Evolutionary conservation across 2,888 invertebrate genomes (phyloP), one percentile per base, ranked within the genome.

Genomic region (Meteorus cinctellus): DNA sequence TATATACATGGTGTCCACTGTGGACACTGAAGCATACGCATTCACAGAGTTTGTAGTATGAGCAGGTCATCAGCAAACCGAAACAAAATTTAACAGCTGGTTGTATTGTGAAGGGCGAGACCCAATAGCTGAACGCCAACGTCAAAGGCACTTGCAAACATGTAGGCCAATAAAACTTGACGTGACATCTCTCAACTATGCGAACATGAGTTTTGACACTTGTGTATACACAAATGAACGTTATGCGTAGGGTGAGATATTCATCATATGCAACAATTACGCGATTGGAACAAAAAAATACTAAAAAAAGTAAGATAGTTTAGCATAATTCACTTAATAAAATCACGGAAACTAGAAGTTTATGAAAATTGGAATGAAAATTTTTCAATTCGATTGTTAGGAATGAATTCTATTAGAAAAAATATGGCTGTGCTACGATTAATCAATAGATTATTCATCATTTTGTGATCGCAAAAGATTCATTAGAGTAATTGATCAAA

Each of bases 121-220:
- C 6, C 55, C 55, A 55, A 55, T 10, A 24, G 55, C 55, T 55
- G 48, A n/a, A 24, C 19, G n/a, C n/a, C 55, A 19, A 8, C 19
- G 55, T 55, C 55, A 55, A 55, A 55, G 55, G 55, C 55, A 55
- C 55, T 19, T 19, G 55, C 19, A 19, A 55, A 55, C 55, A 19
- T 55, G 55, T 55, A 19, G 55, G 19, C 55, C 19, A 55, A 55
- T 55, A 19, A 55, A 55, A 55, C 19, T 55, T 55, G 55, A 55
- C 55, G n/a, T 19, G 4, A 19, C 55, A 55, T 55, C 19, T 6
- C 19, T 55, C 19, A 19, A 19, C 55, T 55, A 19, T 8, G 19
- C 4, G n/a, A n/a, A 55, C 48, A 48, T 16, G n/a, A 19, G 6
- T 55, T 6, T 55, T 8, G 1, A 19, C 55, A 55, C 55, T 3